A percentile compares a stretch with the other conserved stretches of the same genome.
Conservation (phyloP, 2,113 vertebrate genomes). For the Lampris megalopsis region DNA sequence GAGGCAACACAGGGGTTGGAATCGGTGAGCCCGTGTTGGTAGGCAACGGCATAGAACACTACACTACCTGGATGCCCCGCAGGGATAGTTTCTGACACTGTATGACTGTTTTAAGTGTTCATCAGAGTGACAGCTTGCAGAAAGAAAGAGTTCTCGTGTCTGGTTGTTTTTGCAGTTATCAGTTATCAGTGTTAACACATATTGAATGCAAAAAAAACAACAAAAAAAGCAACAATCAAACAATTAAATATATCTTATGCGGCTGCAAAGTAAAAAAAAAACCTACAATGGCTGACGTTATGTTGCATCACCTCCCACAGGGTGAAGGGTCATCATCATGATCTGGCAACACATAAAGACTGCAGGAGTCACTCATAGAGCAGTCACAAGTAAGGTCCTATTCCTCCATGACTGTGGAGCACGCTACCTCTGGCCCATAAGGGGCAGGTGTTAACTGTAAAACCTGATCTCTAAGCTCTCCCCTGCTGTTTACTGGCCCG, state of each 20-base stretch:
- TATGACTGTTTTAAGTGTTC: no score
- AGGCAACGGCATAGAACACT: no score
- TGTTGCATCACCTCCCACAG: slow-evolving; percentile 30
- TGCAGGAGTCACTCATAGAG: slow-evolving; percentile 17
- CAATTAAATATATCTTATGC: background rate
- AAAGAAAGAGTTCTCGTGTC: no score
- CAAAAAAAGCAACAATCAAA: background rate
- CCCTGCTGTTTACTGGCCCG: slow-evolving; percentile 64
- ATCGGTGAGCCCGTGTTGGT: no score
- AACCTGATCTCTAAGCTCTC: slow-evolving; percentile 40
- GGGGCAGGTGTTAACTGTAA: slow-evolving; percentile 70
- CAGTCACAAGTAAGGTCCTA: slow-evolving; percentile 12
- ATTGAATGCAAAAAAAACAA: background rate
- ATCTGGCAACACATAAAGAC: slow-evolving; percentile 29
- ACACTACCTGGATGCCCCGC: no score
- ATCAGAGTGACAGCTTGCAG: no score
- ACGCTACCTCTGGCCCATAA: slow-evolving; percentile 31
- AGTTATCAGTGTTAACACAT: no score
- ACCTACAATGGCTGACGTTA: slow-evolving; percentile 15
- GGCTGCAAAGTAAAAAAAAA: background rate
- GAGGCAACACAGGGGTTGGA: no score
- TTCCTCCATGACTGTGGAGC: slow-evolving; percentile 35
- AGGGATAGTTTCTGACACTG: no score
- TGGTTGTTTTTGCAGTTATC: no score
- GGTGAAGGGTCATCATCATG: slow-evolving; percentile 24